Percentiles rank a stretch among this genome's conserved stretches.
Conservation (phyloP, 2,888 invertebrate species). For the Drosophila antonietae region DNA sequence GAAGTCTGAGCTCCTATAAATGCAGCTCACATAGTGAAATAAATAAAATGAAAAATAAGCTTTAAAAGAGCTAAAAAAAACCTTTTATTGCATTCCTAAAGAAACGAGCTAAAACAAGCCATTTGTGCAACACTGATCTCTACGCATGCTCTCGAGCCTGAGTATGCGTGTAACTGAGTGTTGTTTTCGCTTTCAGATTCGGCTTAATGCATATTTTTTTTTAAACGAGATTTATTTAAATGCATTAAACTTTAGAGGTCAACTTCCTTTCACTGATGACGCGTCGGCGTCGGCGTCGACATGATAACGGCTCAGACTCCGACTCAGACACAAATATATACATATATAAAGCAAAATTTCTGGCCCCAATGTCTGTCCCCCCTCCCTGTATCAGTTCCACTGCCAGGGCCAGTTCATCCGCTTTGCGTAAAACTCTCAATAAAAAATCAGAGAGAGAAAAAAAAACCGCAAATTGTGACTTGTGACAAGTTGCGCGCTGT, state of each 20-base stretch:
- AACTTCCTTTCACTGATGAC: constrained; percentile 81
- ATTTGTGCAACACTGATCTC: constrained; percentile 1
- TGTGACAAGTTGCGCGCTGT: constrained; percentile 77
- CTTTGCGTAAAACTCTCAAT: constrained; percentile 44
- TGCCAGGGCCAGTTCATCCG: constrained; percentile 29
- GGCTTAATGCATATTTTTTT: constrained; percentile 62
- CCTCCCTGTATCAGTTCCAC: constrained; percentile 1
- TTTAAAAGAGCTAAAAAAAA: no score
- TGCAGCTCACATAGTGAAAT: no score
- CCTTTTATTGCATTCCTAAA: no score
- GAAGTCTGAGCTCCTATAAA: no score
- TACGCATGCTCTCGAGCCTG: not conserved
- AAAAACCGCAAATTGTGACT: constrained; percentile 73
- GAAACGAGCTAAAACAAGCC: not conserved
- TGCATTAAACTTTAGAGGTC: constrained; percentile 82
- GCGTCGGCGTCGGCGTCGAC: constrained; percentile 52
- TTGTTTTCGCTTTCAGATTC: constrained; percentile 75
- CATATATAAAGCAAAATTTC: constrained; percentile 26
- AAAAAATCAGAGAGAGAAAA: constrained; percentile 32
- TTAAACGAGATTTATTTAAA: constrained; percentile 75
- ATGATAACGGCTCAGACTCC: constrained; percentile 63
- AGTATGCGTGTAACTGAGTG: constrained; percentile 10
- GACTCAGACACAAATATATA: not conserved
- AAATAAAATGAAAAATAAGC: no score
- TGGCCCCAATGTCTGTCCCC: not conserved